Evolutionary conservation across 1,140 invertebrate genomes (phyloP).

Genomic region (Zaprionus ornatus): DNA sequence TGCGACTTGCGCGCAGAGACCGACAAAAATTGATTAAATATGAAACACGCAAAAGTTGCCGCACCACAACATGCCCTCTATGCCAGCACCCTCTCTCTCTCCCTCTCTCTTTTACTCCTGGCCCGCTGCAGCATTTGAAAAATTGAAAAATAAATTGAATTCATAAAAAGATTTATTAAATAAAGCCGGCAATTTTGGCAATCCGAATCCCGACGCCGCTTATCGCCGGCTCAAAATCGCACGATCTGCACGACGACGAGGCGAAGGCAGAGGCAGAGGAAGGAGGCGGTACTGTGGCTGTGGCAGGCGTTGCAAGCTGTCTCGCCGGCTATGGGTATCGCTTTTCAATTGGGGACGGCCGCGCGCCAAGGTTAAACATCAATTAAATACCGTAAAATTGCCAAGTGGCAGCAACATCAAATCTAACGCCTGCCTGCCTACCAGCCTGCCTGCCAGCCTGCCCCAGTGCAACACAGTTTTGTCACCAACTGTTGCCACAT

Average conservation of each 20-base stretch:
- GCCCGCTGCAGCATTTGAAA: conserved; percentile 54
- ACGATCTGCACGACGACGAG: conserved; percentile 23
- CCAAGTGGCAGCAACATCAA: conserved; percentile 54
- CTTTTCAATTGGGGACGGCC: conserved; percentile 48
- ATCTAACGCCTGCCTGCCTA: conserved; percentile 60
- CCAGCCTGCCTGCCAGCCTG: background rate
- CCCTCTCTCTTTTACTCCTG: background rate
- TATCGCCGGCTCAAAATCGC: conserved; percentile 66
- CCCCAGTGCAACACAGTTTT: conserved; percentile 20
- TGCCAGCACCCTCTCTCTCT: background rate
- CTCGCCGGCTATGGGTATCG: conserved; percentile 35
- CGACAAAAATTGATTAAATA: conserved; percentile 77
- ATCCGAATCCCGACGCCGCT: conserved; percentile 56
- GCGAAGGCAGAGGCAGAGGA: background rate
- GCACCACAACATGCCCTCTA: background rate
- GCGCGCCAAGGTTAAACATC: conserved; percentile 75
- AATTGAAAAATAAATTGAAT: conserved; percentile 79
- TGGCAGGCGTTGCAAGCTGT: conserved; percentile 42
- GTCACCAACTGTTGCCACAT: conserved; percentile 29
- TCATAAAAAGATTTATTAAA: conserved; percentile 80
- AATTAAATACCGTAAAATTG: conserved; percentile 72
- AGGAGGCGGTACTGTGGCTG: conserved; percentile 7
- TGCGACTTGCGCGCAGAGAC: conserved; percentile 58
- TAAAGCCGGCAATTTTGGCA: conserved; percentile 69
- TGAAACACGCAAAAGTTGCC: conserved; percentile 69